phyloP scores from a whole-genome alignment of 2,797 vertebrate species.

The Oreochromis mossambicus region DNA sequence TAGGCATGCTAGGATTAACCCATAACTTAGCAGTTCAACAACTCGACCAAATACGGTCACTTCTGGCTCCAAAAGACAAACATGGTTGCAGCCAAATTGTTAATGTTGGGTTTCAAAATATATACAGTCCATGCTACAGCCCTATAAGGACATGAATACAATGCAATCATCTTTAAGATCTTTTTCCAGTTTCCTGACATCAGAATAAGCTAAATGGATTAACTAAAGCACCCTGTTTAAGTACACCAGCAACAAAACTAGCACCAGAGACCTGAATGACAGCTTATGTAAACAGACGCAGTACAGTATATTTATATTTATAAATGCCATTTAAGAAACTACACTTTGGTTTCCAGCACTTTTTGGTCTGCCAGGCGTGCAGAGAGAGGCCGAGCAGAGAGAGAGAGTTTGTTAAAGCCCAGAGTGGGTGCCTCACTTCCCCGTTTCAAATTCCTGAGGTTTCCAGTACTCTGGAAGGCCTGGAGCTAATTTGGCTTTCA shows the following conservation, averaged over 20 bases:
- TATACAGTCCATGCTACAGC: neutral
- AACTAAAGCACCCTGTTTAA: neutral
- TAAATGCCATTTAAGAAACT: neutral
- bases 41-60: neutral
- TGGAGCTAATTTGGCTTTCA: conserved; percentile 75
- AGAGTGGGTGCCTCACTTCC: conserved; percentile 47
- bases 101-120: neutral
- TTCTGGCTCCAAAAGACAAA: neutral
- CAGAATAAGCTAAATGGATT: neutral
- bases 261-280: neutral
- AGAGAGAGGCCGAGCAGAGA: neutral
- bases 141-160: conserved; percentile 5
- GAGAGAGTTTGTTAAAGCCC: conserved; percentile 50
- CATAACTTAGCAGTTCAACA: neutral
- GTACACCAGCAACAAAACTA: neutral
- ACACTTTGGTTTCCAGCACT: neutral
- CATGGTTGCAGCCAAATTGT: neutral
- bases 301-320: neutral
- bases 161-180: conserved; percentile 19
- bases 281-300: neutral
- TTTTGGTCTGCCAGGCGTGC: conserved; percentile 34
- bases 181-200: neutral
- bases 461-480: conserved; percentile 58
- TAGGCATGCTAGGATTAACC: neutral
- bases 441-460: conserved; percentile 76